A percentile compares a stretch with the other conserved stretches of the same genome.
Conservation (phyloP, 1,140 invertebrate genomes). For the Calliopsis andreniformis region DNA sequence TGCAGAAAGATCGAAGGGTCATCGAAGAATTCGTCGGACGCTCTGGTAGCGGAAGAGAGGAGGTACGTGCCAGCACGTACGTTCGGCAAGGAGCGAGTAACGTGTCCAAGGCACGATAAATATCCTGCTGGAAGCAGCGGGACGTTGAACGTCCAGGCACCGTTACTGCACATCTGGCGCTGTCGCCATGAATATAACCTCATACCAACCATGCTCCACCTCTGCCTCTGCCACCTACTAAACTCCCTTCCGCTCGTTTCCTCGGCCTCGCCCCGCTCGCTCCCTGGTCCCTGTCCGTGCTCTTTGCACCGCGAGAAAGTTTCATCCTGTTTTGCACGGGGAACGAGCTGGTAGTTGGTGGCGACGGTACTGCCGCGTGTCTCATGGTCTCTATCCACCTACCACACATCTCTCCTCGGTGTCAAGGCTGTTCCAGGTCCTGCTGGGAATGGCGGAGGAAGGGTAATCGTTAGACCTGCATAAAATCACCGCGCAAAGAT, state of each 20-base stretch:
- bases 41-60: background rate
- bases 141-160: constrained; percentile 74
- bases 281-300: background rate
- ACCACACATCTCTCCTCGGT: constrained; percentile 10
- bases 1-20: constrained; percentile 7
- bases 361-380: constrained; percentile 36
- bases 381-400: constrained; percentile 27
- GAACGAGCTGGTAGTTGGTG: constrained; percentile 9
- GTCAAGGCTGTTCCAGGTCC: constrained; percentile 12
- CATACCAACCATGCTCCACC: constrained; percentile 24
- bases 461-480: constrained; percentile 44
- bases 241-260: constrained; percentile 48
- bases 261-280: constrained; percentile 14
- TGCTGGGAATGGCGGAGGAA: background rate
- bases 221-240: constrained; percentile 49
- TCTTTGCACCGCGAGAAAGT: constrained; percentile 61
- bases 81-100: constrained; percentile 49
- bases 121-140: constrained; percentile 66
- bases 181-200: constrained; percentile 74
- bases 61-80: constrained; percentile 49
- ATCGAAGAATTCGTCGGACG: constrained; percentile 21
- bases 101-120: constrained; percentile 69
- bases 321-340: constrained; percentile 66
- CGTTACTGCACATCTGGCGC: constrained; percentile 72
- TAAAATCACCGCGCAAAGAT: constrained; percentile 28